Conservation (phyloP, 2,113 vertebrate species). For the Geococcyx californianus region DNA sequence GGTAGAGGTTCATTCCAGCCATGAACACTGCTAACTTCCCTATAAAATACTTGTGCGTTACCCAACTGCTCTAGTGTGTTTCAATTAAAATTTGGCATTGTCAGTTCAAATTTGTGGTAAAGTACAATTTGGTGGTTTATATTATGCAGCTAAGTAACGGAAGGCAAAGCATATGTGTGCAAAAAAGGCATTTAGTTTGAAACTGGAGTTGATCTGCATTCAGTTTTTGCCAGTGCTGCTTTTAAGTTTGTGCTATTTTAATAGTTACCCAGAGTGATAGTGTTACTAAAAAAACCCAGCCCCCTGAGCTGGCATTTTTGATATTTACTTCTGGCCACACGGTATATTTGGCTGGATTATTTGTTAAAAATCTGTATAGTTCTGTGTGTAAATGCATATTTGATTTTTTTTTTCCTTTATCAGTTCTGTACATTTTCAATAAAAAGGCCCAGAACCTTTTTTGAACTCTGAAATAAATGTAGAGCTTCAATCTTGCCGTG, state of each 20-base stretch:
- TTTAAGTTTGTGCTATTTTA: constrained; percentile 1
- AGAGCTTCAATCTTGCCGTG: background rate
- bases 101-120: background rate
- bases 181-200: background rate
- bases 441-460: background rate
- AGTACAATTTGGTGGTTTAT: background rate
- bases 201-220: background rate
- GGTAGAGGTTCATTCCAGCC: constrained; percentile 2
- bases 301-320: background rate
- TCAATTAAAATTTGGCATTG: constrained; percentile 20
- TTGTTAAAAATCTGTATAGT: background rate
- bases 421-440: background rate
- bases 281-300: background rate
- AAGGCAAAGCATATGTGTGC: background rate
- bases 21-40: background rate
- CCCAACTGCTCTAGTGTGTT: background rate
- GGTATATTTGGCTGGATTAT: constrained; percentile 16
- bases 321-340: constrained; percentile 13
- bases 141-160: background rate
- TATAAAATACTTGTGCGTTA: background rate
- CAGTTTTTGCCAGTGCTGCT: background rate
- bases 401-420: background rate
- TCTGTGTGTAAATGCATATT: background rate
- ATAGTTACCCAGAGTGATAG: background rate
- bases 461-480: background rate